Conservation (phyloP, 1,140 invertebrate species). For the Drosophila grimshawi region DNA sequence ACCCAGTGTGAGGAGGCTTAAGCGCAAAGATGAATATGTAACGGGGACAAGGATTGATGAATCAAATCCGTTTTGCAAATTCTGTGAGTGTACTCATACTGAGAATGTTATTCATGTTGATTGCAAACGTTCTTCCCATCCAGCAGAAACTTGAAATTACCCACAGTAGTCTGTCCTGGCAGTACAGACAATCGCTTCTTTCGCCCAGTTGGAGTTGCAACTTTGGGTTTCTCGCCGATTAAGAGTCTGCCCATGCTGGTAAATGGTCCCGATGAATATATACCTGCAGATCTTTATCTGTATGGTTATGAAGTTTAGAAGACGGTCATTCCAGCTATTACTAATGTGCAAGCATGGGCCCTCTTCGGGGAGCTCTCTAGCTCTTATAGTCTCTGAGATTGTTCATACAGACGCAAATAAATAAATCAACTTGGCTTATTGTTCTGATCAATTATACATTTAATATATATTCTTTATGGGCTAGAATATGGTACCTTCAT, state of each 20-base stretch:
- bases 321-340: conserved; percentile 86
- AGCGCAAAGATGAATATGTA: conserved; percentile 87
- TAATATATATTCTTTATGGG: too few species aligned
- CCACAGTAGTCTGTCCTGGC: conserved; percentile 90
- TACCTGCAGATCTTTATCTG: conserved; percentile 88
- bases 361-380: too few species aligned
- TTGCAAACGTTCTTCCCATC: neutral
- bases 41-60: conserved; percentile 88
- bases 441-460: too few species aligned
- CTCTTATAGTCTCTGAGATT: too few species aligned
- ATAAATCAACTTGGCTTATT: too few species aligned
- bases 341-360: conserved; percentile 84
- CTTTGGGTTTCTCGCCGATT: conserved; percentile 92
- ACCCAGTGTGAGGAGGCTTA: conserved; percentile 92
- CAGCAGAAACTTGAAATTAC: conserved; percentile 86
- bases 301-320: conserved; percentile 89
- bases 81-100: conserved; percentile 85
- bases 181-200: conserved; percentile 91
- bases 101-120: too few species aligned
- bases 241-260: conserved; percentile 88
- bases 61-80: conserved; percentile 88
- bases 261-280: conserved; percentile 91
- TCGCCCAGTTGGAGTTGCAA: conserved; percentile 81
- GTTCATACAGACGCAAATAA: too few species aligned
- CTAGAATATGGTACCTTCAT: too few species aligned